phyloP scores from a whole-genome alignment of 2,888 invertebrate species.

The Pristionchus mayeri region DNA sequence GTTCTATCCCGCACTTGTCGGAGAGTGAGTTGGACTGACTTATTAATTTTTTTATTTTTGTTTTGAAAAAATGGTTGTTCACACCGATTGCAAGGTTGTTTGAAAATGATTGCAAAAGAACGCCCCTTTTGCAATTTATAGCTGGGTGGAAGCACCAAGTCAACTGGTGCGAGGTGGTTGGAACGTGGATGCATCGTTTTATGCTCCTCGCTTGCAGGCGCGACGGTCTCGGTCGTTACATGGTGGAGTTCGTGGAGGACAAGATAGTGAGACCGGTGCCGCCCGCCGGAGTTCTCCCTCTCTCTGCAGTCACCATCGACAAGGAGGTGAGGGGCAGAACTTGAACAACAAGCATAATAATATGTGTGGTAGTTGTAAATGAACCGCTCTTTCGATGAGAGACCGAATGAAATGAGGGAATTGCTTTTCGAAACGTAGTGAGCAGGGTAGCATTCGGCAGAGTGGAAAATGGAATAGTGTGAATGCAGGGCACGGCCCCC shows the following conservation, averaged over 20 bases:
- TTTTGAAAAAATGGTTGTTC: not conserved
- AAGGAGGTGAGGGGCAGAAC: constrained; percentile 48
- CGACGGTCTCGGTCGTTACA: constrained; percentile 70
- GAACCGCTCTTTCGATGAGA: too few relatives aligned
- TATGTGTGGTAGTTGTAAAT: too few relatives aligned
- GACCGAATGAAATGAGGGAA: not conserved
- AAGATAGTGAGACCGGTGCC: constrained; percentile 68
- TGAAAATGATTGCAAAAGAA: too few relatives aligned
- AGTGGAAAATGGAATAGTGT: too few relatives aligned
- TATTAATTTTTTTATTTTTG: constrained; percentile 31
- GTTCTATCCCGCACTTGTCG: constrained; percentile 74
- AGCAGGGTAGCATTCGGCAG: too few relatives aligned
- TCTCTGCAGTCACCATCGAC: constrained; percentile 56
- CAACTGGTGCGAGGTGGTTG: too few relatives aligned
- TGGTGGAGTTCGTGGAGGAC: constrained; percentile 71
- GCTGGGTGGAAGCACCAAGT: not conserved
- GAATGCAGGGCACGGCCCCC: too few relatives aligned
- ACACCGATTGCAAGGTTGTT: not conserved
- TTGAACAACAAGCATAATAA: too few relatives aligned
- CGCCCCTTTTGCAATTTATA: too few relatives aligned
- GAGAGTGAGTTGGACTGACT: constrained; percentile 50
- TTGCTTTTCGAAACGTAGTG: not conserved
- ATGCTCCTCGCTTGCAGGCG: constrained; percentile 58
- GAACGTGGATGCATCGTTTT: too few relatives aligned
- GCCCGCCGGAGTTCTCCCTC: constrained; percentile 67